Evolutionary conservation across 2,797 vertebrate genomes (phyloP).

Genomic region (Gallinago nigripennis): DNA sequence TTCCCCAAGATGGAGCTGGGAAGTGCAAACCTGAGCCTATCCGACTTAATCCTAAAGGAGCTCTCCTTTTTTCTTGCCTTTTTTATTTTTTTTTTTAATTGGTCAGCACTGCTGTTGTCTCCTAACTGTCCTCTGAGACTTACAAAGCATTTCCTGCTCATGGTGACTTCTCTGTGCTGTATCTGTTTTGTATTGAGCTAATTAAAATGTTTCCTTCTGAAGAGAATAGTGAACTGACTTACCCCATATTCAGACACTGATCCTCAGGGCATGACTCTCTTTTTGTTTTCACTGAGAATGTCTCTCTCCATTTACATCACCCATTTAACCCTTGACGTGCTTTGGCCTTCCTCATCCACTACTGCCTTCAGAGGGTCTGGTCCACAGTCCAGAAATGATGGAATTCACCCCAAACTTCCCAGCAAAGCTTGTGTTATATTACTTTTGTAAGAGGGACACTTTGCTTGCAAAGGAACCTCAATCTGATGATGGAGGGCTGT

Average conservation of each 20-base stretch:
- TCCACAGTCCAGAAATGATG: neutral
- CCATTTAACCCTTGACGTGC: constrained; percentile 36
- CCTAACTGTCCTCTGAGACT: constrained; percentile 57
- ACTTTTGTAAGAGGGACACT: neutral
- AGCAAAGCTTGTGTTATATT: neutral
- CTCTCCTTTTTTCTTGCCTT: neutral
- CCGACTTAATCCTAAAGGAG: neutral
- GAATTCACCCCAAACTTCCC: neutral
- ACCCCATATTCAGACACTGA: constrained; percentile 39
- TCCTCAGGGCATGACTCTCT: constrained; percentile 63
- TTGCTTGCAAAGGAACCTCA: neutral
- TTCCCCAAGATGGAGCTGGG: neutral
- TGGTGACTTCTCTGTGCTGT: constrained; percentile 40
- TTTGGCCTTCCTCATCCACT: neutral
- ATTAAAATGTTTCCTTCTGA: constrained; percentile 63
- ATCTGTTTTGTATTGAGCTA: constrained; percentile 71
- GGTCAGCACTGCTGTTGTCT: constrained; percentile 28
- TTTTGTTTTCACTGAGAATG: constrained; percentile 64
- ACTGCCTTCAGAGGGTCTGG: neutral
- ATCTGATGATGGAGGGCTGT: neutral
- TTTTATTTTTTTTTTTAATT: neutral
- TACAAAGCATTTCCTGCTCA: constrained; percentile 63
- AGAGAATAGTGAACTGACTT: constrained; percentile 40
- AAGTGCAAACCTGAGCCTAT: constrained; percentile 28
- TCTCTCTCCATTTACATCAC: constrained; percentile 67